Evolutionary conservation across 2,797 vertebrate genomes (phyloP).

Genomic region (Epinephelus malabaricus): DNA sequence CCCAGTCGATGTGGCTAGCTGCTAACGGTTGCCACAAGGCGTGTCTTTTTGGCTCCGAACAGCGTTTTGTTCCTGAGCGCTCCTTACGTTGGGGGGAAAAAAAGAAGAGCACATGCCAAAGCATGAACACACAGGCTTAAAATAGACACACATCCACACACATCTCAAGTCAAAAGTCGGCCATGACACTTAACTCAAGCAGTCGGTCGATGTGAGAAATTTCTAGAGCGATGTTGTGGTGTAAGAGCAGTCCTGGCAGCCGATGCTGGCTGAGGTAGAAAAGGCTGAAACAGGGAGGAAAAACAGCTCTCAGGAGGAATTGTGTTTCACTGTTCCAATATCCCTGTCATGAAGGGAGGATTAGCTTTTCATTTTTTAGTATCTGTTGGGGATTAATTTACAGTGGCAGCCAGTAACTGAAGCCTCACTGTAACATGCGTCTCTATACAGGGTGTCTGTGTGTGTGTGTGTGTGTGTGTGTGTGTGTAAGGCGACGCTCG

Average conservation of each 20-base stretch:
- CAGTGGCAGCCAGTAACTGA: slow-evolving; percentile 70
- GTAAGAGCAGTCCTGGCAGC: slow-evolving; percentile 46
- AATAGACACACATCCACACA: slow-evolving; percentile 30
- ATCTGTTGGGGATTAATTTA: slow-evolving; percentile 76
- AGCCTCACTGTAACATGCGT: slow-evolving; percentile 49
- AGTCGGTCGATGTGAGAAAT: slow-evolving; percentile 47
- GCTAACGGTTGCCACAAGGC: slow-evolving; percentile 48
- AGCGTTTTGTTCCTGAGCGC: slow-evolving; percentile 33
- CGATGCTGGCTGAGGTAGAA: slow-evolving; percentile 42
- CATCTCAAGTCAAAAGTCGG: slow-evolving; percentile 41
- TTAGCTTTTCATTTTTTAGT: slow-evolving; percentile 69
- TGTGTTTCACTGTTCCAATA: slow-evolving; percentile 62
- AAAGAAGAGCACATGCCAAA: slow-evolving; percentile 20
- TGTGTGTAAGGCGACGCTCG: slow-evolving; percentile 2
- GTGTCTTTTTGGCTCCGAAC: slow-evolving; percentile 43
- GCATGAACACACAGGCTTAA: slow-evolving; percentile 39
- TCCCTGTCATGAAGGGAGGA: slow-evolving; percentile 65
- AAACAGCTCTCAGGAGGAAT: slow-evolving; percentile 64
- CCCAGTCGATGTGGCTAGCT: slow-evolving; percentile 25
- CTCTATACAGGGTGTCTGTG: slow-evolving; percentile 28
- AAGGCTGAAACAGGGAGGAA: slow-evolving; percentile 48
- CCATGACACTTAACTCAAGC: slow-evolving; percentile 39
- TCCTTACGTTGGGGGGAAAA: neutral
- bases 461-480: too few relatives aligned
- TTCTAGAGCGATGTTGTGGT: slow-evolving; percentile 43